Evolutionary conservation across 2,797 vertebrate species (phyloP).

Genomic region (Pangasius djambal): DNA sequence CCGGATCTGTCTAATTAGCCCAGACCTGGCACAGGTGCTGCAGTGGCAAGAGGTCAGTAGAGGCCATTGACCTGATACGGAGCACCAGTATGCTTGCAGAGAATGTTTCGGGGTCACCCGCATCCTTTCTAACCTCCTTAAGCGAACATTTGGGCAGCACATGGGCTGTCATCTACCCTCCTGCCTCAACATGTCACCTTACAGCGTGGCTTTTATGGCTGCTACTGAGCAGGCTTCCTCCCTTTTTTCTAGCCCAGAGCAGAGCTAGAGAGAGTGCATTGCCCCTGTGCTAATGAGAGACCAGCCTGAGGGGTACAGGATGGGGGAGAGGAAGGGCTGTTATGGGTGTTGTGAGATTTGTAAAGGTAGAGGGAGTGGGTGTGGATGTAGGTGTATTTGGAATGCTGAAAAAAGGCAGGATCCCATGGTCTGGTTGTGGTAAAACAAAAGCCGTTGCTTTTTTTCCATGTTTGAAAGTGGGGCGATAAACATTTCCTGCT

Average conservation of each 20-base stretch:
- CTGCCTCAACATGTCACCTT: slow-evolving; percentile 54
- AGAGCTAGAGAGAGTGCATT: not conserved
- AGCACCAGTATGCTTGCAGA: not conserved
- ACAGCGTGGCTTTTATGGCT: slow-evolving; percentile 43
- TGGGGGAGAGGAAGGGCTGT: slow-evolving; percentile 18
- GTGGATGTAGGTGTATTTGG: slow-evolving; percentile 4
- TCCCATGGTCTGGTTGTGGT: slow-evolving; percentile 8
- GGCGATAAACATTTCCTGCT: slow-evolving; percentile 12
- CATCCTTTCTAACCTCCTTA: not conserved
- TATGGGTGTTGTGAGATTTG: slow-evolving; percentile 18
- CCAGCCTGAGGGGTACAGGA: slow-evolving; percentile 26
- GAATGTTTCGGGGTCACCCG: slow-evolving; percentile 23
- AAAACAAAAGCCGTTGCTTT: slow-evolving; percentile 7
- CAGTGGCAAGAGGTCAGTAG: slow-evolving; percentile 70
- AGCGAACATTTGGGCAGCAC: slow-evolving; percentile 81
- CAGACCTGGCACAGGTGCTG: slow-evolving; percentile 72
- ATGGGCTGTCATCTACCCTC: slow-evolving; percentile 78
- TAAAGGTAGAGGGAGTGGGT: slow-evolving; percentile 19
- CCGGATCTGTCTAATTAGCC: slow-evolving; percentile 69
- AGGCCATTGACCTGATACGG: slow-evolving; percentile 60
- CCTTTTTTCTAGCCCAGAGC: slow-evolving; percentile 35
- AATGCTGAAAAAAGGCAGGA: slow-evolving; percentile 2
- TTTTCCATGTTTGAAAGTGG: slow-evolving; percentile 11
- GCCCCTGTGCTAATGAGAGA: slow-evolving; percentile 40
- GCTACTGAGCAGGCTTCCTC: slow-evolving; percentile 51